These are phyloP conservation scores for Ctenopoma kingsleyae DNA, from an alignment of 2,797 vertebrate genomes.

Conservation along the genomic window DNA sequence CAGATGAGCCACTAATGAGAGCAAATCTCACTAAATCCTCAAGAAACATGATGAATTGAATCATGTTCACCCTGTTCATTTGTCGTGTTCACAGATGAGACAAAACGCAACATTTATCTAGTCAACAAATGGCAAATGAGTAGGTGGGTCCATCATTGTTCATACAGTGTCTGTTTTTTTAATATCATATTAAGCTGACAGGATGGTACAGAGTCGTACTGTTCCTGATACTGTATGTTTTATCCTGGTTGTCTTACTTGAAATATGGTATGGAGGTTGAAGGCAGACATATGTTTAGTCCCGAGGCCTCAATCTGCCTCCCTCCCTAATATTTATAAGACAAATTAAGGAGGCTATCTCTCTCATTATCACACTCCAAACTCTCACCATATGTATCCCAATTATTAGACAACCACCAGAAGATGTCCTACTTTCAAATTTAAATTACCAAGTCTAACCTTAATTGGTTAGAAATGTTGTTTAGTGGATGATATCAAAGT, in stretches of 20 bases:
- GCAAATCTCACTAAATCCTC: constrained; percentile 80
- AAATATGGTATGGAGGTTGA: constrained; percentile 63
- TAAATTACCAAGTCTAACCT: constrained; percentile 85
- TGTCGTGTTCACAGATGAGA: constrained; percentile 75
- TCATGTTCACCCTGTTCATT: constrained; percentile 75
- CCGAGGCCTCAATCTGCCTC: constrained; percentile 85
- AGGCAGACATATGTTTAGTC: constrained; percentile 84
- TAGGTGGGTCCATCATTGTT: constrained; percentile 68
- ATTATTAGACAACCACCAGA: constrained; percentile 83
- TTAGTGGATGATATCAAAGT: constrained; percentile 82
- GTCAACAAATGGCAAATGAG: constrained; percentile 78
- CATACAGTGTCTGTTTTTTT: constrained; percentile 39
- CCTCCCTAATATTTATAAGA: constrained; percentile 83
- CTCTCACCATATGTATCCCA: constrained; percentile 84
- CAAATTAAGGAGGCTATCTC: constrained; percentile 82
- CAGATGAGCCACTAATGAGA: constrained; percentile 84
- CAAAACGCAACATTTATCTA: constrained; percentile 75
- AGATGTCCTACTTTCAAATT: constrained; percentile 84
- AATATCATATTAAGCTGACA: constrained; percentile 33
- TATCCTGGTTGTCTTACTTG: constrained; percentile 38
- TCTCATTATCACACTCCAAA: constrained; percentile 84
- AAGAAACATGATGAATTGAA: constrained; percentile 82
- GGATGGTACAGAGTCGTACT: constrained; percentile 13
- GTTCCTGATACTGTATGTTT: constrained; percentile 27
- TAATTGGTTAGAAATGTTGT: constrained; percentile 84